phyloP scores from a whole-genome alignment of 1,140 invertebrate genomes.

The Gonioctena quinquepunctata region DNA sequence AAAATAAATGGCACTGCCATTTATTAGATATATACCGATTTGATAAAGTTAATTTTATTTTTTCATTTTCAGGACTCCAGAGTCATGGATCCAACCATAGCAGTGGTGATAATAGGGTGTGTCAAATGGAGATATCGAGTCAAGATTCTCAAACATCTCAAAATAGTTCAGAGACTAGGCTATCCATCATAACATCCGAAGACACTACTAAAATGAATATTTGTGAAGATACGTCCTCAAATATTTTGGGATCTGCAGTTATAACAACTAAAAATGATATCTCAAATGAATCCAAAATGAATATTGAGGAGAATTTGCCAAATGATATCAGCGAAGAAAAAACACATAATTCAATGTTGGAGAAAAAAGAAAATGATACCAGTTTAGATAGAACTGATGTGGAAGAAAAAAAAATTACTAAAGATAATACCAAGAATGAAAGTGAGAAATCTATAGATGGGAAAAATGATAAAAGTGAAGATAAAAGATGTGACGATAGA shows the following conservation, averaged over 20 bases:
- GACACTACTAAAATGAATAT: slow-evolving; percentile 52
- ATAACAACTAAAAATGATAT: neutral
- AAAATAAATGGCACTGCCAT: too few species aligned
- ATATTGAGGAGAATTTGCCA: neutral
- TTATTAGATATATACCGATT: too few species aligned
- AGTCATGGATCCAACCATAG: slow-evolving; percentile 43
- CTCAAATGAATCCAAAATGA: neutral
- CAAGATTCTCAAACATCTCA: slow-evolving; percentile 64
- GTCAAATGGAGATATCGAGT: slow-evolving; percentile 54
- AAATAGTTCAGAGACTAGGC: slow-evolving; percentile 63
- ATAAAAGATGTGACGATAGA: slow-evolving; percentile 54
- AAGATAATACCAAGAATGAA: slow-evolving; percentile 23
- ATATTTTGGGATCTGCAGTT: slow-evolving; percentile 20
- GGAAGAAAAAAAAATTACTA: slow-evolving; percentile 22
- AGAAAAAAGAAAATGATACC: neutral
- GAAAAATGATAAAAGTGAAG: slow-evolving; percentile 55
- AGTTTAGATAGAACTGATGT: slow-evolving; percentile 16
- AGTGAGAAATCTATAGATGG: slow-evolving; percentile 52
- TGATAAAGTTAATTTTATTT: too few species aligned
- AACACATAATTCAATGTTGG: neutral
- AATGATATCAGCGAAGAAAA: slow-evolving; percentile 18
- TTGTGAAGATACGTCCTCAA: slow-evolving; percentile 38
- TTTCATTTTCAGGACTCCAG: slow-evolving; percentile 57
- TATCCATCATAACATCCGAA: slow-evolving; percentile 60
- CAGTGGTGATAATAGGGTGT: slow-evolving; percentile 29